Conservation (phyloP, 2,113 vertebrate genomes). For the Rhegmatorhina hoffmannsi region DNA sequence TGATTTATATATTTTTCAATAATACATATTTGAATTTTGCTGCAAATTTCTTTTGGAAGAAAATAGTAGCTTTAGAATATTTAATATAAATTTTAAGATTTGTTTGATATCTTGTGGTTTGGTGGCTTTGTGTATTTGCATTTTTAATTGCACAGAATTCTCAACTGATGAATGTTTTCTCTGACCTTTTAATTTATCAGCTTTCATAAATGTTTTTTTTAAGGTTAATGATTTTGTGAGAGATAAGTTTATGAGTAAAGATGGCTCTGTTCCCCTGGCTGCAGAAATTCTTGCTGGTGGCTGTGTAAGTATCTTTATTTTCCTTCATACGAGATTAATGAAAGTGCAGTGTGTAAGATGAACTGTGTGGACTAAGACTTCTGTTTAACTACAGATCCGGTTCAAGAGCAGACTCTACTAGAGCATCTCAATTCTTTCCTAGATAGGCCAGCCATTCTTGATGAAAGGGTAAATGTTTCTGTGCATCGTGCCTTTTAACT, state of each 20-base stretch:
- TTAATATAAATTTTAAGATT: neutral
- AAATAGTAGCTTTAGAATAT: neutral
- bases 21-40: neutral
- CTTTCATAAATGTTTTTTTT: constrained; percentile 53
- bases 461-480: constrained; percentile 66
- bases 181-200: constrained; percentile 22
- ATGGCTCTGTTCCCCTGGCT: constrained; percentile 80
- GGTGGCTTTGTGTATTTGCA: neutral
- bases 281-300: constrained; percentile 86
- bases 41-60: neutral
- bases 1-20: neutral
- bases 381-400: constrained; percentile 63
- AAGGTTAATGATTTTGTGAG: constrained; percentile 91
- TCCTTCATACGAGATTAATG: neutral
- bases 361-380: constrained; percentile 54
- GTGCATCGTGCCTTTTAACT: constrained; percentile 50
- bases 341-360: neutral
- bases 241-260: constrained; percentile 82
- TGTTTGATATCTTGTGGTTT: neutral
- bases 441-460: constrained; percentile 42
- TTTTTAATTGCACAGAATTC: neutral
- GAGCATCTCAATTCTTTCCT: constrained; percentile 53
- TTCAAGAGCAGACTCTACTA: constrained; percentile 42
- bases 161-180: neutral
- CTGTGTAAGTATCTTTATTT: constrained; percentile 83